These are phyloP conservation scores for Caenorhabditis doughertyi DNA, from an alignment of 2,888 invertebrate genomes.

Conservation along the genomic window DNA sequence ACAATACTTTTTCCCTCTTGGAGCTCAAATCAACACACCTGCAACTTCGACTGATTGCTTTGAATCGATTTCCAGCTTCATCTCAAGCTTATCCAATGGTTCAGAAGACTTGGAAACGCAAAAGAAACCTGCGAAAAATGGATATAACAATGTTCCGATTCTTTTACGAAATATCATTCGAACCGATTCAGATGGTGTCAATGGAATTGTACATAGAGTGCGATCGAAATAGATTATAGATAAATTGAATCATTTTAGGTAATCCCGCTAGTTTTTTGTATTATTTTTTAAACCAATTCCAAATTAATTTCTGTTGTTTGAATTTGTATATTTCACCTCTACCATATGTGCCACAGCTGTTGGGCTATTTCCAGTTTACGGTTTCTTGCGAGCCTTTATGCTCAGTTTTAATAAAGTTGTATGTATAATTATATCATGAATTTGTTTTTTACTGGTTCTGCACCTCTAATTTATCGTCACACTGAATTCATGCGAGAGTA, in stretches of 20 bases:
- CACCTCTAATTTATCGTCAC: not conserved
- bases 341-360: not conserved
- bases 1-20: conserved; percentile 72
- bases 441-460: not conserved
- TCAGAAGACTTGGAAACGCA: conserved; percentile 12
- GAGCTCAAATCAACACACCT: conserved; percentile 7
- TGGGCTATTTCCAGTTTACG: conserved; percentile 7
- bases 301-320: not conserved
- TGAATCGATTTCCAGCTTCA: conserved; percentile 38
- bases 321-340: conserved; percentile 13
- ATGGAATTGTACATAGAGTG: conserved; percentile 60
- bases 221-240: conserved; percentile 45
- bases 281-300: not conserved
- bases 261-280: conserved; percentile 5
- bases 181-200: conserved; percentile 45
- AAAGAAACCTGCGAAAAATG: not conserved
- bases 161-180: conserved; percentile 39
- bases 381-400: not conserved
- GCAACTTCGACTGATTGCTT: conserved; percentile 5
- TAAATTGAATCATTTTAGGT: no score
- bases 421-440: not conserved
- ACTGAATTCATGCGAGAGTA: not conserved
- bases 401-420: not conserved
- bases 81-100: conserved; percentile 28
- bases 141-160: conserved; percentile 7